These are phyloP conservation scores for Balaenoptera acutorostrata DNA, from an alignment of 2,113 vertebrate species.

Conservation along the genomic window DNA sequence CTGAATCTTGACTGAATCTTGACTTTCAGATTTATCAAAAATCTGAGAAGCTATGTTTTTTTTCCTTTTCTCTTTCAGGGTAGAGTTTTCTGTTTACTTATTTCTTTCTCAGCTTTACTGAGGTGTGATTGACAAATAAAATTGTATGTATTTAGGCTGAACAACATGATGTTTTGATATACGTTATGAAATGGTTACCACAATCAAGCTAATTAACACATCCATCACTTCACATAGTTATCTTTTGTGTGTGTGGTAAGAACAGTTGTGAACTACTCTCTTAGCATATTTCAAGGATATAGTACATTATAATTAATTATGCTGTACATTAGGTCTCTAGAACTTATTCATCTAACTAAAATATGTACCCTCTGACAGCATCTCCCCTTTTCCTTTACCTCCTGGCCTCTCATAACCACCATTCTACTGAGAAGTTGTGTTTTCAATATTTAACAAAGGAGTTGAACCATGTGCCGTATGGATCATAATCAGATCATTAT, in stretches of 20 bases:
- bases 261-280: background rate
- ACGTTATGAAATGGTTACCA: background rate
- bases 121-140: background rate
- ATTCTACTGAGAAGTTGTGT: background rate
- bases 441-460: background rate
- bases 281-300: background rate
- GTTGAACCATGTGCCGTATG: background rate
- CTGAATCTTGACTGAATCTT: background rate
- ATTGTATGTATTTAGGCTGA: background rate
- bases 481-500: background rate
- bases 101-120: background rate
- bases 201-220: background rate
- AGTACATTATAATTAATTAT: background rate
- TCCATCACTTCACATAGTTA: background rate
- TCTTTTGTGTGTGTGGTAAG: background rate
- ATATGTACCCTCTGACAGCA: background rate
- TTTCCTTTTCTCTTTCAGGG: background rate
- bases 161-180: background rate
- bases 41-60: background rate
- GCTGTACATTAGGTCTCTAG: background rate
- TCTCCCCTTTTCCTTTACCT: background rate
- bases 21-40: background rate
- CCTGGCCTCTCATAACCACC: background rate
- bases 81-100: background rate
- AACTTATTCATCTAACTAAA: background rate